These are phyloP conservation scores for Dicranocentrus wangi DNA, from an alignment of 2,888 invertebrate species.

Conservation along the genomic window DNA sequence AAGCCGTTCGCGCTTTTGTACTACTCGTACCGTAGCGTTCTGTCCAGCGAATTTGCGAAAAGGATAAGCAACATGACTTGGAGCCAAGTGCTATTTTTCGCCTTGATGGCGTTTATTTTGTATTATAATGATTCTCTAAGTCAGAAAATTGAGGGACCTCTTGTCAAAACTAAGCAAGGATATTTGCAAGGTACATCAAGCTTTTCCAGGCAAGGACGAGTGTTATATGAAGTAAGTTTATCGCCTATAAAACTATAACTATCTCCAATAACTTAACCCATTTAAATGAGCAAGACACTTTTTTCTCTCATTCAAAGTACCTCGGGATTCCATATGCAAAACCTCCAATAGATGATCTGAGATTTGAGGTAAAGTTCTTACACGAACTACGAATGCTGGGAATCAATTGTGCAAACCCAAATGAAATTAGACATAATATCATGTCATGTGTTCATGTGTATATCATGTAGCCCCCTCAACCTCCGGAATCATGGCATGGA, in stretches of 20 bases:
- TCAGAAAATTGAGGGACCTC: conserved; percentile 56
- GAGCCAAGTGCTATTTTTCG: conserved; percentile 54
- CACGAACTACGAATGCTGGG: not conserved
- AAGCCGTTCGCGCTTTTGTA: not conserved
- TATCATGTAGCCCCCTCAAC: conserved; percentile 55
- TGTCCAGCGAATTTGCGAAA: conserved; percentile 4
- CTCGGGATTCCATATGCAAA: conserved; percentile 63
- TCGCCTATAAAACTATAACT: too few relatives aligned
- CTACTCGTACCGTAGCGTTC: not conserved
- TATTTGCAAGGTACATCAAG: conserved; percentile 59
- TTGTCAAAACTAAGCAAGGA: conserved; percentile 54
- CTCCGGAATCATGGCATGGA: conserved; percentile 58
- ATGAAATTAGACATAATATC: too few relatives aligned
- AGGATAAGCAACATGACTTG: conserved; percentile 28
- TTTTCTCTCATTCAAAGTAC: conserved; percentile 22
- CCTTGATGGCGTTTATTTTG: conserved; percentile 48
- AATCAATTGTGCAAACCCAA: not conserved
- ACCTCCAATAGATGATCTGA: conserved; percentile 58
- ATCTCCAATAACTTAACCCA: not conserved
- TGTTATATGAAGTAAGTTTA: too few relatives aligned
- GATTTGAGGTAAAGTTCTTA: conserved; percentile 62
- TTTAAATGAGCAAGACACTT: not conserved
- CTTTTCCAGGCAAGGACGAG: conserved; percentile 55
- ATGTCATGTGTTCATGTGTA: too few relatives aligned
- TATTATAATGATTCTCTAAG: conserved; percentile 61